Percentiles rank a stretch among this genome's conserved stretches.
Conservation (phyloP, 1,140 invertebrate species). For the Stenopsyche tienmushanensis region DNA sequence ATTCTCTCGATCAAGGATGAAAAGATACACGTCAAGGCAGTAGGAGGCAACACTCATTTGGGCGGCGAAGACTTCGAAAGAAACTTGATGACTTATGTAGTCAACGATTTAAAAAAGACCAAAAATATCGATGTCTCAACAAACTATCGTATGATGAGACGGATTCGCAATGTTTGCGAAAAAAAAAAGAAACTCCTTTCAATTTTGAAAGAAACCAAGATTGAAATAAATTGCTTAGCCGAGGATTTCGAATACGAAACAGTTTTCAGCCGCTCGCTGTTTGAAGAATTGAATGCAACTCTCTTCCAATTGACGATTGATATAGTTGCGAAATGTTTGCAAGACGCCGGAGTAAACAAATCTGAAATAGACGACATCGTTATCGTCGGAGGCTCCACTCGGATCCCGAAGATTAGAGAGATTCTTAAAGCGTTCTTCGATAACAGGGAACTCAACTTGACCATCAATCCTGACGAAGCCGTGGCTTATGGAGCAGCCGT, state of each 20-base stretch:
- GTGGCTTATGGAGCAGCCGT: conserved; percentile 68
- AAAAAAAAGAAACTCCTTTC: conserved; percentile 56
- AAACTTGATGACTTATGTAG: conserved; percentile 65
- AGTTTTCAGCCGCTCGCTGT: conserved; percentile 61
- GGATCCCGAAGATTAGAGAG: conserved; percentile 66
- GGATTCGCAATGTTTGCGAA: conserved; percentile 65
- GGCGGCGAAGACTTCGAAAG: conserved; percentile 43
- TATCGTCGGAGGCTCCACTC: conserved; percentile 76
- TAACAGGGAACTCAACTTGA: conserved; percentile 64
- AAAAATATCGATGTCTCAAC: conserved; percentile 53
- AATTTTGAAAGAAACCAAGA: conserved; percentile 53
- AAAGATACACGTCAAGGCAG: conserved; percentile 65
- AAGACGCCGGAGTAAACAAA: conserved; percentile 72
- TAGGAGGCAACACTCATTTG: conserved; percentile 60
- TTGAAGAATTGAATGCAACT: conserved; percentile 65
- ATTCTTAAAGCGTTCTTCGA: conserved; percentile 64
- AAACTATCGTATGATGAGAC: conserved; percentile 55
- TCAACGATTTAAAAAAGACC: conserved; percentile 30
- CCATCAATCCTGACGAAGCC: conserved; percentile 68
- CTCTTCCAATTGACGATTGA: conserved; percentile 62
- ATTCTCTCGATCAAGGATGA: conserved; percentile 68
- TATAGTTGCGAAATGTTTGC: conserved; percentile 68
- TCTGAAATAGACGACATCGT: conserved; percentile 72
- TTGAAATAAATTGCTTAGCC: conserved; percentile 56
- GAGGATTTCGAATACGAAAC: conserved; percentile 63